phyloP scores from a whole-genome alignment of 2,888 invertebrate genomes.

The Malthinus flaveolus region DNA sequence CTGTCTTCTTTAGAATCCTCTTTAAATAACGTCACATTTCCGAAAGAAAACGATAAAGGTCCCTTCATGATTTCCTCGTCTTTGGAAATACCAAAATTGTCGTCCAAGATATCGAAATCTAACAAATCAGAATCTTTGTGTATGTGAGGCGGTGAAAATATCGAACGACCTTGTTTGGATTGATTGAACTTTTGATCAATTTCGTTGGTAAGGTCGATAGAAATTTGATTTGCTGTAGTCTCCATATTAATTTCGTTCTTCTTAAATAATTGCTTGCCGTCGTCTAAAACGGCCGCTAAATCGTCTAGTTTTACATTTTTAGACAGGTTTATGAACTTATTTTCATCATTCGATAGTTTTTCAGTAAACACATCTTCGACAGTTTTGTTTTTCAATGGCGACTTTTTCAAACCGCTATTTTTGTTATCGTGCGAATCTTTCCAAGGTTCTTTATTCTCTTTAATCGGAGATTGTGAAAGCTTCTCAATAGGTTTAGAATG shows the following conservation, averaged over 20 bases:
- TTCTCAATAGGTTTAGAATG: constrained; percentile 23
- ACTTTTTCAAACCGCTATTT: constrained; percentile 20
- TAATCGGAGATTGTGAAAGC: constrained; percentile 22
- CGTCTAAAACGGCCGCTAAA: constrained; percentile 6
- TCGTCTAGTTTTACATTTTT: constrained; percentile 11
- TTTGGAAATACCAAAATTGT: constrained; percentile 65
- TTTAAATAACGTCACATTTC: constrained; percentile 67
- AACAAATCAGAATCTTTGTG: constrained; percentile 61
- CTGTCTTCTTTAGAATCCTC: constrained; percentile 83
- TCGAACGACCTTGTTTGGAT: constrained; percentile 62
- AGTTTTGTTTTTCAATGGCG: constrained; percentile 36
- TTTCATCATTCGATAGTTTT: constrained; percentile 40
- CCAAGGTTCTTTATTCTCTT: constrained; percentile 29
- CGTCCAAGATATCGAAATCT: constrained; percentile 59
- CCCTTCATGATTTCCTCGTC: constrained; percentile 64
- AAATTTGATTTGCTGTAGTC: constrained; percentile 28
- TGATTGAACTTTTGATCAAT: constrained; percentile 36
- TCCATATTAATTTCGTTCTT: constrained; percentile 17
- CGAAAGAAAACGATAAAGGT: constrained; percentile 65
- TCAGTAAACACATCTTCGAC: constrained; percentile 41
- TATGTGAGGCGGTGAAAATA: constrained; percentile 73
- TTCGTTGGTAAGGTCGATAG: constrained; percentile 22
- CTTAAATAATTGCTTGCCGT: constrained; percentile 9
- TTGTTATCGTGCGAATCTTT: background rate
- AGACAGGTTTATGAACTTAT: constrained; percentile 30